A percentile compares a stretch with the other conserved stretches of the same genome.
phyloP scores from a whole-genome alignment of 2,113 vertebrate genomes.

The Archocentrus centrarchus region DNA sequence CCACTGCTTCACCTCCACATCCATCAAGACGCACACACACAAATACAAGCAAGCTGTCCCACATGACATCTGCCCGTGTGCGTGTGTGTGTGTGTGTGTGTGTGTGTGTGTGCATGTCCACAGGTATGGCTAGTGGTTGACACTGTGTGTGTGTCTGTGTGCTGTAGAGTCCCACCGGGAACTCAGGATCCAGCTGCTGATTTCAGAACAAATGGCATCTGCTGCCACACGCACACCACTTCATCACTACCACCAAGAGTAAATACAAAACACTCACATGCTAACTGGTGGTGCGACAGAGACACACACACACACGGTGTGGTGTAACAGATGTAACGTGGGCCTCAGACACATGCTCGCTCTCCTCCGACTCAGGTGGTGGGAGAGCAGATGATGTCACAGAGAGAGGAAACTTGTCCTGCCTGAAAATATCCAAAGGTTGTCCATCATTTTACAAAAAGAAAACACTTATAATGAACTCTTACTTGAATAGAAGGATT shows the following conservation, averaged over 20 bases:
- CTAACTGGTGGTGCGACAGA: slow-evolving; percentile 42
- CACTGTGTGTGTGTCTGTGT: slow-evolving; percentile 7
- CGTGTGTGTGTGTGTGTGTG: slow-evolving; percentile 6
- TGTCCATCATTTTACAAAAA: neutral
- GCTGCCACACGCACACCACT: slow-evolving; percentile 43
- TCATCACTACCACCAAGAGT: slow-evolving; percentile 38
- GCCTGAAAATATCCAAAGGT: neutral
- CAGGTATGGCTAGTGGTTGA: slow-evolving; percentile 38
- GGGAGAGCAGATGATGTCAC: slow-evolving; percentile 24
- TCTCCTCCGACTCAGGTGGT: slow-evolving; percentile 63
- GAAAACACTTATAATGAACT: neutral
- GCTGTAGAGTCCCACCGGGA: slow-evolving; percentile 63
- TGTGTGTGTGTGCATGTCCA: slow-evolving; percentile 25
- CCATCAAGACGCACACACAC: neutral
- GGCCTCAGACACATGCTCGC: slow-evolving; percentile 65
- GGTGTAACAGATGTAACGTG: slow-evolving; percentile 68
- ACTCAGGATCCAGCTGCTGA: slow-evolving; percentile 74
- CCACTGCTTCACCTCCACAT: neutral
- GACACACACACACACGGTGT: slow-evolving; percentile 27
- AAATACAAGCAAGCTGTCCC: slow-evolving; percentile 19
- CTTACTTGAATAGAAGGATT: neutral
- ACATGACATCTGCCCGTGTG: slow-evolving; percentile 30
- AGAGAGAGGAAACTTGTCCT: neutral
- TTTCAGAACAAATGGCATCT: slow-evolving; percentile 72
- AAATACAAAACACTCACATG: slow-evolving; percentile 43